Base-by-base conservation (phyloP, 2,888 invertebrate species). In the Eilema sororculum region DNA sequence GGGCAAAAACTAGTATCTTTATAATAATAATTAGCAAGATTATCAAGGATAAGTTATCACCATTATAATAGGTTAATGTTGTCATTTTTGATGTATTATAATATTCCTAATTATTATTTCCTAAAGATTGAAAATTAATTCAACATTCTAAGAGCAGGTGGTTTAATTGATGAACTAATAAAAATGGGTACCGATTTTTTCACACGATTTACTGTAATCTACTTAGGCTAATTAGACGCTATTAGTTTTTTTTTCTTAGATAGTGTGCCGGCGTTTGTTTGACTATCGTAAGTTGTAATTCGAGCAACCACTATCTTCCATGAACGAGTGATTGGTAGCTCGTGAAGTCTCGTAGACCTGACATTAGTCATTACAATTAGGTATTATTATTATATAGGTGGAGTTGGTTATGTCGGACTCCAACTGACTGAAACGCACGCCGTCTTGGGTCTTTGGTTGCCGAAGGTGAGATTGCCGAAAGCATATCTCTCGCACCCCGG, bases 31-130 rank as follows among this genome's bases (percentile, higher is more conserved):
- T 57, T 57, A 46, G 46, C 20, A 4, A 20, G 20, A 52, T 52
- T n/a, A 52, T 52, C n/a, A 52, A 52, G 52, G 52, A 52, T 52
- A 52, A n/a, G 52, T 52, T 52, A 52, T 52, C 52, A 52, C 52
- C 52, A 52, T 52, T 52, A n/a, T 52, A 52, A 52, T 52, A 52
- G 52, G 52, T 52, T 52, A 52, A 52, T 52, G 52, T 52, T 52
- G 52, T 52, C 52, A 52, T 52, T 20, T 52, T n/a, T 52, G 52
- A 52, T 52, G 52, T 52, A 52, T n/a, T 52, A 52, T n/a, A n/a
- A 52, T 46, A 46, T 46, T 20, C 20, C 46, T 46, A 46, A 20
- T 46, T 20, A 46, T 20, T 20, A 8, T 46, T 52, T 52, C 20
- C n/a, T 20, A 20, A 20, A 16, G 8, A 52, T 52, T 52, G 30